phyloP scores from a whole-genome alignment of 1,140 invertebrate species.

The Zaprionus gabonicus region DNA sequence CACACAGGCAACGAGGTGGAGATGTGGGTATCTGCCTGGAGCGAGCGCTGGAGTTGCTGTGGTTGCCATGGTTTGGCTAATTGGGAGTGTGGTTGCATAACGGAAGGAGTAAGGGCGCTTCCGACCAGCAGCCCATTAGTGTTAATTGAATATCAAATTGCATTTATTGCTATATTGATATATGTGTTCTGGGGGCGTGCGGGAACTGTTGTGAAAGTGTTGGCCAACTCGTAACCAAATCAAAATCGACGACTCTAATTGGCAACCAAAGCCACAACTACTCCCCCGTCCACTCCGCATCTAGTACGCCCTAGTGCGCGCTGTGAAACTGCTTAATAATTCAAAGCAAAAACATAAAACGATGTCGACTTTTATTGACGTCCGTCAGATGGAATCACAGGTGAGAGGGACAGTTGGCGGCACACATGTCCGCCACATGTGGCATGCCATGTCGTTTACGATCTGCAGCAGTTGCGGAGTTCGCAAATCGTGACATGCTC shows the following conservation, averaged over 20 bases:
- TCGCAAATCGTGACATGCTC: slow-evolving; percentile 29
- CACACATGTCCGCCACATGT: slow-evolving; percentile 13
- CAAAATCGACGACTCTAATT: slow-evolving; percentile 55
- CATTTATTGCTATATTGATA: slow-evolving; percentile 33
- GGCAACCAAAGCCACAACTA: slow-evolving; percentile 42
- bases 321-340: slow-evolving; percentile 35
- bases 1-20: no score
- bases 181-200: slow-evolving; percentile 1
- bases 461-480: slow-evolving; percentile 24
- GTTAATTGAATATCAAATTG: slow-evolving; percentile 79
- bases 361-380: slow-evolving; percentile 62
- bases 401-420: slow-evolving; percentile 1
- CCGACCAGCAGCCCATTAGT: slow-evolving; percentile 65
- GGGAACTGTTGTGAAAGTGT: slow-evolving; percentile 26
- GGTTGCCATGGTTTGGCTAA: slow-evolving; percentile 45
- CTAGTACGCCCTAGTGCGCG: neutral
- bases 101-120: neutral
- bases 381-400: slow-evolving; percentile 35
- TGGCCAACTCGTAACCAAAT: slow-evolving; percentile 40
- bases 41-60: neutral
- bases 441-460: slow-evolving; percentile 42
- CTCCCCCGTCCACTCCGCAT: neutral
- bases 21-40: neutral
- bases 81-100: slow-evolving; percentile 40
- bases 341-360: slow-evolving; percentile 46